Evolutionary conservation across 2,888 invertebrate species (phyloP).

Genomic region (Rhaphigaster nebulosa): DNA sequence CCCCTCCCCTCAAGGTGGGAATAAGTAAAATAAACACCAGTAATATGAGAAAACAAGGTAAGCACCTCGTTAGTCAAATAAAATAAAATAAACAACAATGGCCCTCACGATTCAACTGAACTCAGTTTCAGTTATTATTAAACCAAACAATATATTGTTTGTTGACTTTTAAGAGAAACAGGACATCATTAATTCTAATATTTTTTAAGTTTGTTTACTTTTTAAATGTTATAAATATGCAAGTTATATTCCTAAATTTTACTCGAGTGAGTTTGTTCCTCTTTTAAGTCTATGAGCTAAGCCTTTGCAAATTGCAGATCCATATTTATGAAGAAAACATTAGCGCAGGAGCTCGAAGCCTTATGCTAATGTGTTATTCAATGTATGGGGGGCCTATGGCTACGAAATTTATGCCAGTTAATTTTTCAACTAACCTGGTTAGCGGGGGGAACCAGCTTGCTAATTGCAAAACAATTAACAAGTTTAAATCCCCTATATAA

Average conservation of each 20-base stretch:
- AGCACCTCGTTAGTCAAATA: no score
- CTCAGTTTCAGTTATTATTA: background rate
- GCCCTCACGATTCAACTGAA: no score
- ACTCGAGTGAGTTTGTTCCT: background rate
- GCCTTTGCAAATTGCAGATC: background rate
- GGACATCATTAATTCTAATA: background rate
- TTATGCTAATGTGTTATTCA: slow-evolving; percentile 11
- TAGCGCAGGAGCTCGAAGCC: background rate
- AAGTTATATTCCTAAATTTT: background rate
- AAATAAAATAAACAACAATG: no score
- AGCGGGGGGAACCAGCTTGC: background rate
- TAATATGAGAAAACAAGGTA: no score
- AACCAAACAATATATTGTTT: background rate
- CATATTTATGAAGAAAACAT: slow-evolving; percentile 35
- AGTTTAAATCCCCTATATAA: background rate
- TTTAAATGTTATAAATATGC: background rate
- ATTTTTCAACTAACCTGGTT: slow-evolving; percentile 35
- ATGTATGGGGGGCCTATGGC: background rate
- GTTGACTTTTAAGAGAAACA: background rate
- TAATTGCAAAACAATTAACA: slow-evolving; percentile 39
- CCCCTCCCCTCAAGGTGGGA: no score
- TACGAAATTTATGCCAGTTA: background rate
- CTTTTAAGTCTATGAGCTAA: background rate
- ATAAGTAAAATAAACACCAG: no score
- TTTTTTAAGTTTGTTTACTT: no score